phyloP scores from a whole-genome alignment of 2,113 vertebrate species.

The Nibea coibor region DNA sequence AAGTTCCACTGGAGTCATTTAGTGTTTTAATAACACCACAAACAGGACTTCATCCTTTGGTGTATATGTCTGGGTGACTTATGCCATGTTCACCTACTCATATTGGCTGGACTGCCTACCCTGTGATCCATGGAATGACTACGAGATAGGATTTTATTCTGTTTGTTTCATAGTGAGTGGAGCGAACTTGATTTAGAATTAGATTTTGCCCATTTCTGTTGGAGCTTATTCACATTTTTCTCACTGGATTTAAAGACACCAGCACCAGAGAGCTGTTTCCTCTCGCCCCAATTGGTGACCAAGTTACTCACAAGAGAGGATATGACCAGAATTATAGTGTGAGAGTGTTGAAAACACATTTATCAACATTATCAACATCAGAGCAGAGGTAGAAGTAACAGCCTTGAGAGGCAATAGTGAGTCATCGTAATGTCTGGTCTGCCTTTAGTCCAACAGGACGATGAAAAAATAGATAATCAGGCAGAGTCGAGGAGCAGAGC shows the following conservation, averaged over 20 bases:
- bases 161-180: background rate
- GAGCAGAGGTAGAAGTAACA: too few species aligned
- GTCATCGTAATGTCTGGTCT: too few species aligned
- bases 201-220: background rate
- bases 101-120: background rate
- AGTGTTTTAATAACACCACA: slow-evolving; percentile 9
- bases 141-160: background rate
- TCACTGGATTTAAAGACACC: background rate
- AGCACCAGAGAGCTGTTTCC: background rate
- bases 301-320: too few species aligned
- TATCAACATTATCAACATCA: too few species aligned
- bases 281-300: background rate
- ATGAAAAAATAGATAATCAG: too few species aligned
- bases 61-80: background rate
- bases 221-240: background rate
- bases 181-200: background rate
- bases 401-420: too few species aligned
- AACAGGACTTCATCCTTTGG: slow-evolving; percentile 25
- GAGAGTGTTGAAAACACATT: too few species aligned
- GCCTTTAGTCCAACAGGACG: too few species aligned
- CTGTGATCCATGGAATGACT: background rate
- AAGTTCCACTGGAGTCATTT: background rate
- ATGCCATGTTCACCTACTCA: background rate
- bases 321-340: too few species aligned
- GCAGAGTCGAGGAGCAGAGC: too few species aligned